Conservation (phyloP, 2,888 invertebrate species). For the Hirudinaria manillensis region DNA sequence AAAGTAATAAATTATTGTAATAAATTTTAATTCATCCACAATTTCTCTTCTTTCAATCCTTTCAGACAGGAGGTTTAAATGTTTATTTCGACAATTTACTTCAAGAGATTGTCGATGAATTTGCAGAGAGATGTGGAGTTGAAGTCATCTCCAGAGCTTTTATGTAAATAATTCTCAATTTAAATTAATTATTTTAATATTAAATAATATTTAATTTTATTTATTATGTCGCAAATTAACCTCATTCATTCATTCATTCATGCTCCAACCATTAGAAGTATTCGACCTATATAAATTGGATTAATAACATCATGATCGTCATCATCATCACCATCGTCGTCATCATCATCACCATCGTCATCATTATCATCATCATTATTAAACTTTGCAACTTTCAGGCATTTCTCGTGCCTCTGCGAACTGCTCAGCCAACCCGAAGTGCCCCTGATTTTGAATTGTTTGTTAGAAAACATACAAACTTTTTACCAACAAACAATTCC, state of each 20-base stretch:
- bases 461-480: slow-evolving; percentile 97
- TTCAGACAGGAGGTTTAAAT: slow-evolving; percentile 88
- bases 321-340: slow-evolving; percentile 41
- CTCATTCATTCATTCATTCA: too few relatives aligned
- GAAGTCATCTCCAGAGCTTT: slow-evolving; percentile 98
- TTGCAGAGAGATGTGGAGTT: slow-evolving; percentile 98
- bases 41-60: too few relatives aligned
- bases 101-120: slow-evolving; percentile 97
- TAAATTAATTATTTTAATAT: too few relatives aligned
- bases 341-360: not conserved
- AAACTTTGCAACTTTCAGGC: too few relatives aligned
- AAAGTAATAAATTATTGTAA: too few relatives aligned
- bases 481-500: slow-evolving; percentile 95
- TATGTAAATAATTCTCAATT: slow-evolving; percentile 83
- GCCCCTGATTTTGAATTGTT: slow-evolving; percentile 95
- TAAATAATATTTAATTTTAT: too few relatives aligned
- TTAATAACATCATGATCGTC: too few relatives aligned
- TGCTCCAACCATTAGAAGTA: too few relatives aligned
- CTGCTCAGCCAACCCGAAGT: slow-evolving; percentile 94
- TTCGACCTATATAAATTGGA: too few relatives aligned
- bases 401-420: slow-evolving; percentile 97
- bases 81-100: slow-evolving; percentile 95
- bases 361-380: too few relatives aligned
- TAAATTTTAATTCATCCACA: too few relatives aligned
- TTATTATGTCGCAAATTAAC: too few relatives aligned